Conservation (phyloP, 2,113 vertebrate species). For the Sitta europaea region DNA sequence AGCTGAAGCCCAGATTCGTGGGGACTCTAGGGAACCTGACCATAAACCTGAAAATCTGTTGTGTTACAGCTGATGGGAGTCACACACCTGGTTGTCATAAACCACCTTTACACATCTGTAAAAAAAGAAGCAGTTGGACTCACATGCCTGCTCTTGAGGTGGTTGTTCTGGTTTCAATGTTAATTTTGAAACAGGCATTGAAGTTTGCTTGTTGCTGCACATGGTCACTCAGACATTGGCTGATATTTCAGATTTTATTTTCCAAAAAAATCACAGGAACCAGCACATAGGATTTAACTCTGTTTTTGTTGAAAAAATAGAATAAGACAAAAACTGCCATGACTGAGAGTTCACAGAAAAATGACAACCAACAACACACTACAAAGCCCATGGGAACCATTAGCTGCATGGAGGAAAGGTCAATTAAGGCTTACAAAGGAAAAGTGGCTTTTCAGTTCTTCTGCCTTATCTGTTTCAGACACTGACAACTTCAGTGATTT, state of each 20-base stretch:
- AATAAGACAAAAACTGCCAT: neutral
- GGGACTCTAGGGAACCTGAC: neutral
- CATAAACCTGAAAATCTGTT: neutral
- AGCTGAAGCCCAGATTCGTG: neutral
- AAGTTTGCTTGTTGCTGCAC: neutral
- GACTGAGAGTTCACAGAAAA: neutral
- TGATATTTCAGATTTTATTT: neutral
- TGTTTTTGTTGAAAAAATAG: neutral
- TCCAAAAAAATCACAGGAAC: neutral
- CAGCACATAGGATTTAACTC: neutral
- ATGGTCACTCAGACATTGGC: neutral
- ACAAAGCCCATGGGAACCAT: neutral
- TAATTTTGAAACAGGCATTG: neutral
- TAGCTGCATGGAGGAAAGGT: neutral
- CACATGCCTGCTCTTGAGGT: neutral
- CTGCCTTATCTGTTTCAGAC: neutral
- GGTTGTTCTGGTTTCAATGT: neutral
- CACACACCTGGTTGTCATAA: fast-evolving
- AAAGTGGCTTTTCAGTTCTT: neutral
- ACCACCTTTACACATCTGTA: neutral
- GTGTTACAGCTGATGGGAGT: neutral
- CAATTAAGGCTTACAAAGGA: neutral
- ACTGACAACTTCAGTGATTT: neutral
- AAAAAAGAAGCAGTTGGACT: neutral
- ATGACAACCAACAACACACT: fast-evolving